Evolutionary conservation across 2,888 invertebrate genomes (phyloP).

Genomic region (Spilarctia lutea): DNA sequence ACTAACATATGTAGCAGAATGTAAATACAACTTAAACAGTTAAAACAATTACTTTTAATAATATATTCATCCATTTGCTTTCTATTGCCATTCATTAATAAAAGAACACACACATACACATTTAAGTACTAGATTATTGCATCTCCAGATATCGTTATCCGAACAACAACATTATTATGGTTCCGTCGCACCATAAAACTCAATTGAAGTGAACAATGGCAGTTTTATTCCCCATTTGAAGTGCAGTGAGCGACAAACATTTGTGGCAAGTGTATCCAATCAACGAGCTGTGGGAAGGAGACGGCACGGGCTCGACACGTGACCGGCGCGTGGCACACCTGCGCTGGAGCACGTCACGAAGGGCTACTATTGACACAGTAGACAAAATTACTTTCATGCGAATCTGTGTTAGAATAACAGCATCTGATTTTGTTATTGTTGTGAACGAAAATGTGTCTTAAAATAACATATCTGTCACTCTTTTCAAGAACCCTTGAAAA

Average conservation of each 20-base stretch:
- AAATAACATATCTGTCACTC: conserved; percentile 42
- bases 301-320: conserved; percentile 62
- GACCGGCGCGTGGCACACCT: conserved; percentile 71
- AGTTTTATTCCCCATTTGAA: conserved; percentile 70
- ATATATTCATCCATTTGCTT: neutral
- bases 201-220: conserved; percentile 65
- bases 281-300: conserved; percentile 51
- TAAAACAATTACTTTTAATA: neutral
- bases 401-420: conserved; percentile 51
- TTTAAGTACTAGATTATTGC: conserved; percentile 32
- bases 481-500: conserved; percentile 26
- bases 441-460: conserved; percentile 42
- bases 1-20: neutral
- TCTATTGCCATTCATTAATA: neutral
- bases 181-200: conserved; percentile 61
- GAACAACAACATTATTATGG: conserved; percentile 68
- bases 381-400: conserved; percentile 33
- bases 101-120: conserved; percentile 4
- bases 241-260: conserved; percentile 65
- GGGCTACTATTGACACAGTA: conserved; percentile 35
- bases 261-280: conserved; percentile 81
- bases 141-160: conserved; percentile 39
- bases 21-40: neutral
- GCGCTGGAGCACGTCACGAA: conserved; percentile 49
- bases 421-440: conserved; percentile 34